Conservation (phyloP, 2,113 vertebrate genomes). For the Pluvialis apricaria region DNA sequence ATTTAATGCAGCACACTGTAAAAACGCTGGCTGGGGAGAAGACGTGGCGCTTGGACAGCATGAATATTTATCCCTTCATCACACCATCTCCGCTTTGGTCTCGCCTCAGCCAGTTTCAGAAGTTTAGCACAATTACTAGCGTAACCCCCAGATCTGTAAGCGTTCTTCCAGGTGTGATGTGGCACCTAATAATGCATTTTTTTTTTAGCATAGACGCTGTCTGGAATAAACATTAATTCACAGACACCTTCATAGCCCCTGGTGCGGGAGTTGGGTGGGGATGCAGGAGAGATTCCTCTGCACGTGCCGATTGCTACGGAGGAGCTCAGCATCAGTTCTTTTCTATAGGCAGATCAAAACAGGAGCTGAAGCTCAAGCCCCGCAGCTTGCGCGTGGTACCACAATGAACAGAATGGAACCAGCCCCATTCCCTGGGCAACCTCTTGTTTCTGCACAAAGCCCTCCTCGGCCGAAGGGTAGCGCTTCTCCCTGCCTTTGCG, state of each 20-base stretch:
- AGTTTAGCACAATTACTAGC: neutral
- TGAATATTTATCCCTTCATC: neutral
- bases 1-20: neutral
- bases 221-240: neutral
- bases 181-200: neutral
- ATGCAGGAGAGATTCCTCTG: neutral
- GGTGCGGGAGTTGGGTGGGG: neutral
- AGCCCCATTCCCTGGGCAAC: neutral
- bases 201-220: neutral
- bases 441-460: neutral
- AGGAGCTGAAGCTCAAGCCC: neutral
- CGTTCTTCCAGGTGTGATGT: neutral
- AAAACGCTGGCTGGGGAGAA: neutral
- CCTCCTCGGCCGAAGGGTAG: neutral
- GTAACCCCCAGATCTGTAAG: fast-evolving
- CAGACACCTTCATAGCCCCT: neutral
- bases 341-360: neutral
- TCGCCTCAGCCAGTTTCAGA: neutral
- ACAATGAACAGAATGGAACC: neutral
- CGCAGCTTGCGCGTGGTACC: neutral
- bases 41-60: neutral
- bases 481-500: neutral
- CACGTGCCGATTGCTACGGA: fast-evolving
- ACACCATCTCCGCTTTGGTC: neutral
- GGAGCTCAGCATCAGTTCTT: neutral